Conservation (phyloP, 1,140 invertebrate genomes). For the Halesus radiatus region DNA sequence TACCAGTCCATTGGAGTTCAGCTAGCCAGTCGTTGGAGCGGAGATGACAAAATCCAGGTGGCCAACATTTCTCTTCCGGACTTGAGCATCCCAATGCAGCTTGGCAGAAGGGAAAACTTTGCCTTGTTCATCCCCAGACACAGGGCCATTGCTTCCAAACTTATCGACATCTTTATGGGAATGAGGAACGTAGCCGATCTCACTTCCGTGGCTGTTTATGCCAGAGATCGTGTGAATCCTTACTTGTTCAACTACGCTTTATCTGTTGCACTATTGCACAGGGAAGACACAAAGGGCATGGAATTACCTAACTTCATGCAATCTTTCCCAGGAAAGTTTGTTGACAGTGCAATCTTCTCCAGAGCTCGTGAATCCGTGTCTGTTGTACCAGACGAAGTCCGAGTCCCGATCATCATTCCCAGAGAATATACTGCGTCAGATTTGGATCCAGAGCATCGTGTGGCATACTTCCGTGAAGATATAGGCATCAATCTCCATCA, state of each 20-base stretch:
- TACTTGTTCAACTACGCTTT: slow-evolving; percentile 84
- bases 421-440: slow-evolving; percentile 80
- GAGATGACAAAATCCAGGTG: slow-evolving; percentile 70
- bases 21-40: slow-evolving; percentile 73
- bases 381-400: slow-evolving; percentile 73
- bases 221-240: slow-evolving; percentile 81
- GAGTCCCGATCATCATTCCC: slow-evolving; percentile 79
- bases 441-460: slow-evolving; percentile 80
- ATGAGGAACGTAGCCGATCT: slow-evolving; percentile 81
- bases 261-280: slow-evolving; percentile 82
- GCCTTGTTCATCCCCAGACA: slow-evolving; percentile 83
- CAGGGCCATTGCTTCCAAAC: slow-evolving; percentile 74
- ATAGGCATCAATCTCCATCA: slow-evolving; percentile 83
- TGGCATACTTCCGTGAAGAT: slow-evolving; percentile 84
- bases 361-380: slow-evolving; percentile 77
- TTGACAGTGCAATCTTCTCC: slow-evolving; percentile 79
- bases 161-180: slow-evolving; percentile 82
- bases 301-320: slow-evolving; percentile 79
- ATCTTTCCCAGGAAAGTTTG: slow-evolving; percentile 83
- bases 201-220: slow-evolving; percentile 77
- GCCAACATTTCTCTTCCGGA: slow-evolving; percentile 78
- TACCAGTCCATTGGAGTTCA: slow-evolving; percentile 68
- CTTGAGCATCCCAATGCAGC: slow-evolving; percentile 74
- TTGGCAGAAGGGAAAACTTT: slow-evolving; percentile 79
- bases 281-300: slow-evolving; percentile 78